These are phyloP conservation scores for Mesorhabditis belari DNA, from an alignment of 2,888 invertebrate genomes.

Conservation along the genomic window DNA sequence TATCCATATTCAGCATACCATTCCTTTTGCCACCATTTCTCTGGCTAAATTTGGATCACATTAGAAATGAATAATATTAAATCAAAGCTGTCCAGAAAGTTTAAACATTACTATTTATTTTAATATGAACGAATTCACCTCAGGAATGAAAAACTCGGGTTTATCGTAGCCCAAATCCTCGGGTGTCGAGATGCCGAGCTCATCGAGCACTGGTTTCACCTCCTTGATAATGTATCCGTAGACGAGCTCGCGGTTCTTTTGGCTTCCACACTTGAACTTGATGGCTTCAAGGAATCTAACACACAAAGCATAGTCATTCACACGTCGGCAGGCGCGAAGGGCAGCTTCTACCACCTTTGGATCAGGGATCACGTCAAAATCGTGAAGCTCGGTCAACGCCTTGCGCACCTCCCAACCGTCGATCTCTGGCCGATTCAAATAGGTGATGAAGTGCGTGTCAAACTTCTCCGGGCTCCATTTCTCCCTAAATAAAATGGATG, in stretches of 20 bases:
- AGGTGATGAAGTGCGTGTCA: slow-evolving; percentile 52
- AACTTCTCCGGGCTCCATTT: slow-evolving; percentile 52
- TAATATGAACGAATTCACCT: no score
- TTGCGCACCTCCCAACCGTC: slow-evolving; percentile 53
- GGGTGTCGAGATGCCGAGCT: slow-evolving; percentile 84
- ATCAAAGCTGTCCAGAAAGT: no score
- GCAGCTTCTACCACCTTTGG: slow-evolving; percentile 51
- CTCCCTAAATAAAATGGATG: no score
- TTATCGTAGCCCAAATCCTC: slow-evolving; percentile 94
- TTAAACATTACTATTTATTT: no score
- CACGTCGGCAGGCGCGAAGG: slow-evolving; percentile 72
- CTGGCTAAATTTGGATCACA: no score
- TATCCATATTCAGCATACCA: slow-evolving; percentile 51
- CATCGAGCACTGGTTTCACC: slow-evolving; percentile 78
- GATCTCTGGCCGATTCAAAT: slow-evolving; percentile 50
- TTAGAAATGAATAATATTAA: no score
- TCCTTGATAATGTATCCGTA: slow-evolving; percentile 56
- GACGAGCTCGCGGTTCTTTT: slow-evolving; percentile 58
- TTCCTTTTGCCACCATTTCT: slow-evolving; percentile 54
- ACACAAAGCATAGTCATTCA: slow-evolving; percentile 83
- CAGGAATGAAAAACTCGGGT: slow-evolving; percentile 80
- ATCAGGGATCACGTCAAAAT: slow-evolving; percentile 52
- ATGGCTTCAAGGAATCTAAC: slow-evolving; percentile 85
- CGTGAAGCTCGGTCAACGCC: slow-evolving; percentile 50
- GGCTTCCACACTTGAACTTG: slow-evolving; percentile 69